phyloP scores from a whole-genome alignment of 2,797 vertebrate species.

The Pseudopleuronectes americanus region DNA sequence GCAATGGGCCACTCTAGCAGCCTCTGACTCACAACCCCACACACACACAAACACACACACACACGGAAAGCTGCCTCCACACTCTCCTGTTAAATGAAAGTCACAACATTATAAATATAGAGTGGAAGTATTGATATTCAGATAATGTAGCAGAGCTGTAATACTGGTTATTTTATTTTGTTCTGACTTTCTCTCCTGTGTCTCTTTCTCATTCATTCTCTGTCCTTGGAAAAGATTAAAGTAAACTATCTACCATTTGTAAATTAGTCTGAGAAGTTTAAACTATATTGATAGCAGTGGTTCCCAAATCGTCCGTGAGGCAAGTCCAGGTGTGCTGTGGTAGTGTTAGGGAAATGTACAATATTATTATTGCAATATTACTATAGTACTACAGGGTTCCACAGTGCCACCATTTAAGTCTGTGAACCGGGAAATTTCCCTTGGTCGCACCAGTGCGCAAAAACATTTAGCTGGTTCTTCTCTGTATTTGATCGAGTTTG shows the following conservation, averaged over 20 bases:
- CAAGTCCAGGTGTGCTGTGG: too few relatives aligned
- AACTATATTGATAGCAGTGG: not conserved
- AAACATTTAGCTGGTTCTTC: too few relatives aligned
- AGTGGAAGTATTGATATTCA: conserved; percentile 39
- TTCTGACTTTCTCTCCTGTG: not conserved
- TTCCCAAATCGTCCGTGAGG: too few relatives aligned
- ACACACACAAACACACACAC: conserved; percentile 11
- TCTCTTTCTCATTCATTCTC: conserved; percentile 1
- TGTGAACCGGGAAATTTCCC: too few relatives aligned
- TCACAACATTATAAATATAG: conserved; percentile 50
- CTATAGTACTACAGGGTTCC: too few relatives aligned
- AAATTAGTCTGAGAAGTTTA: conserved; percentile 7
- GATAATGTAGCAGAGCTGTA: conserved; percentile 22
- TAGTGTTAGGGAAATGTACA: too few relatives aligned
- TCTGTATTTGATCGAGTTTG: too few relatives aligned
- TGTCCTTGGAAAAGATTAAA: conserved; percentile 6
- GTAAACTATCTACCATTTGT: not conserved
- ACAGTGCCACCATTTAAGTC: too few relatives aligned
- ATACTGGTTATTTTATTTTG: conserved; percentile 31
- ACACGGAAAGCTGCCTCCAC: conserved; percentile 16
- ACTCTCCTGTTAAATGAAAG: conserved; percentile 32
- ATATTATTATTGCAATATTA: too few relatives aligned
- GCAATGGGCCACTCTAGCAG: conserved; percentile 54
- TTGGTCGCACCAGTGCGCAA: too few relatives aligned
- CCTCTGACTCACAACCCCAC: conserved; percentile 28